Evolutionary conservation across 2,888 invertebrate genomes (phyloP), one percentile per base, ranked within the genome.

Genomic region (Cryptosula pallasiana): DNA sequence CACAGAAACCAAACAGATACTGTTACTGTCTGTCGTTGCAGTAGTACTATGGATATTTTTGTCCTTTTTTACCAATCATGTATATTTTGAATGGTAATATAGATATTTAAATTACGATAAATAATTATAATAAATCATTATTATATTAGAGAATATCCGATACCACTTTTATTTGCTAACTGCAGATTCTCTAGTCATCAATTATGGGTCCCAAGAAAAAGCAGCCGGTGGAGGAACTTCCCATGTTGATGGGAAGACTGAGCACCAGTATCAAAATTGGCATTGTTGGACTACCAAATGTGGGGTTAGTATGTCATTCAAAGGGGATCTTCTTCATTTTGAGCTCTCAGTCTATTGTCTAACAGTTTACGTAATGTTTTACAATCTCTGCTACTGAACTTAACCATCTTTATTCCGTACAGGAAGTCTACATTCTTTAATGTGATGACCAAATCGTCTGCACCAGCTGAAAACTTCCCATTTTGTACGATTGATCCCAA

Each of bases 401-500:
- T 20, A 45, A 45, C 20, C 20, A 45, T 45, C 9, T 20, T 45
- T 45, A 13, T 9, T 13, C 9, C 55, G 5, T 79, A 45, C 76
- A 86, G 86, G 75, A 99, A 99, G 87, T 97, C 97, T 9, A 98
- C 99, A 71, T 98, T 99, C 87, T 99, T 99, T 89, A 99, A 99
- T 87, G 96, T 98, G 32, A 87, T 99, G 76, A 99, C 99, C 35
- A 95, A 98, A 86, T 96, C 96, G 84, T 91, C 93, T 81, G 98
- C 95, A 3, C 91, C 95, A 72, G 99, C 99, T 71, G 99, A 98
- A 85, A 99, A 99, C 85, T 99, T 98, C 84, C 98, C 99, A 0
- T 99, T 99, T 89, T 99, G 99, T 88, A 99, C 99, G 86, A 99
- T 99, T 84, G 97, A 99, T 87, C 99, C 99, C 69, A 98, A 98